Evolutionary conservation across 2,888 invertebrate genomes (phyloP), one percentile per base, ranked within the genome.

Genomic region (Agrochola circellaris): DNA sequence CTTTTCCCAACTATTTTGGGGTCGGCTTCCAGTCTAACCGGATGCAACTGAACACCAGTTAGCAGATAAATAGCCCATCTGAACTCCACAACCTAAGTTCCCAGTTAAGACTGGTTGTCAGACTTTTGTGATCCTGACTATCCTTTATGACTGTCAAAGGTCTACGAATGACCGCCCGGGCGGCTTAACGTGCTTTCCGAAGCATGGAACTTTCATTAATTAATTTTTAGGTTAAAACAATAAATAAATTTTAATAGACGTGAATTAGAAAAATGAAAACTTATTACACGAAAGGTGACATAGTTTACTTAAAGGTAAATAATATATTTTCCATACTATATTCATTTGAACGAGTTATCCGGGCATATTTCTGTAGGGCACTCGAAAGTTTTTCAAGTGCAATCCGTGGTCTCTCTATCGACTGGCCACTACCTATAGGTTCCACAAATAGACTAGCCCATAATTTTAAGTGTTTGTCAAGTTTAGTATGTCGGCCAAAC

Each of bases 351-450:
- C 15, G 8, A 67, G 42, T 51, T 51, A 64, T 62, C 51, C 38
- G 26, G n/a, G 45, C 15, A 61, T 67, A 42, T 67, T 79, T 26
- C 48, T 71, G 60, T 30, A 81, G 60, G 56, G 60, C 15, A 38
- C 62, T 81, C 13, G 9, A 67, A 76, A 60, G 30, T 54, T 67
- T 69, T n/a, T 6, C 45, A 58, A 73, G 61, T 70, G 58, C 71
- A 38, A 23, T 76, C 65, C 58, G 56, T 72, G 71, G 61, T 69
- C 30, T 60, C 34, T 8, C 20, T 51, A 61, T 64, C 17, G 20
- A 26, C 70, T 51, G 20, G 23, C 20, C 42, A 64, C n/a, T 62
- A 79, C 20, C 51, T 20, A n/a, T n/a, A 48, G 48, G 11, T 51
- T 30, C 17, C 11, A n/a, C 7, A n/a, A 64, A 60, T 26, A 65